Conservation (phyloP, 2,113 vertebrate species). For the Capreolus pygargus region DNA sequence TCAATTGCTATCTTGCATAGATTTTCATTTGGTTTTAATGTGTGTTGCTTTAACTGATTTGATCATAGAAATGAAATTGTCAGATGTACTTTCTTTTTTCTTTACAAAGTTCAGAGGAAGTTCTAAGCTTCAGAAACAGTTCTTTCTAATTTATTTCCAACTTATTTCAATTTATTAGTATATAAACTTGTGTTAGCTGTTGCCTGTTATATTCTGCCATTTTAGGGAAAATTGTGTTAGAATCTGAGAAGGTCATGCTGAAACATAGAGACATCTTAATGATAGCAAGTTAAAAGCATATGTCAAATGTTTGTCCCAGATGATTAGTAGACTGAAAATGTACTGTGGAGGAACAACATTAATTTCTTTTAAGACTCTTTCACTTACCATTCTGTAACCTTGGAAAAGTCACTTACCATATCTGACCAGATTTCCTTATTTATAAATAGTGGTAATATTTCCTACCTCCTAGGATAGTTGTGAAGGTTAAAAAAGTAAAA, state of each 20-base stretch:
- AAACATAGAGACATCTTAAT: not conserved
- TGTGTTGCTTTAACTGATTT: constrained; percentile 5
- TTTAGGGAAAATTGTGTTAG: constrained; percentile 23
- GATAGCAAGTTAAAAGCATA: not conserved
- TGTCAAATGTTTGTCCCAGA: not conserved
- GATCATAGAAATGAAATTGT: constrained; percentile 23
- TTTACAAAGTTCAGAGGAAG: not conserved
- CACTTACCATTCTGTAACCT: not conserved
- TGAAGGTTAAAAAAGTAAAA: not conserved
- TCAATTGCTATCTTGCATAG: not conserved
- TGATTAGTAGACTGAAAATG: not conserved
- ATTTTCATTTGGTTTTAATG: constrained; percentile 37
- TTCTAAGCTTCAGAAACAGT: not conserved
- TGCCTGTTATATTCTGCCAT: not conserved
- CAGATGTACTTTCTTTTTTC: not conserved
- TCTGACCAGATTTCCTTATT: not conserved
- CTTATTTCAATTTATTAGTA: constrained; percentile 13
- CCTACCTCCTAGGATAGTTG: not conserved
- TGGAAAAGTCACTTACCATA: not conserved
- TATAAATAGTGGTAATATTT: not conserved
- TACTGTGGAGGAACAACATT: not conserved
- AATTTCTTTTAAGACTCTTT: not conserved
- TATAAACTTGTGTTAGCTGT: not conserved
- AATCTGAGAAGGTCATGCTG: not conserved
- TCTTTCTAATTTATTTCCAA: constrained; percentile 25